Percentiles rank a stretch among this genome's conserved stretches.
phyloP scores from a whole-genome alignment of 1,140 invertebrate genomes.

The Aphidius gifuensis region DNA sequence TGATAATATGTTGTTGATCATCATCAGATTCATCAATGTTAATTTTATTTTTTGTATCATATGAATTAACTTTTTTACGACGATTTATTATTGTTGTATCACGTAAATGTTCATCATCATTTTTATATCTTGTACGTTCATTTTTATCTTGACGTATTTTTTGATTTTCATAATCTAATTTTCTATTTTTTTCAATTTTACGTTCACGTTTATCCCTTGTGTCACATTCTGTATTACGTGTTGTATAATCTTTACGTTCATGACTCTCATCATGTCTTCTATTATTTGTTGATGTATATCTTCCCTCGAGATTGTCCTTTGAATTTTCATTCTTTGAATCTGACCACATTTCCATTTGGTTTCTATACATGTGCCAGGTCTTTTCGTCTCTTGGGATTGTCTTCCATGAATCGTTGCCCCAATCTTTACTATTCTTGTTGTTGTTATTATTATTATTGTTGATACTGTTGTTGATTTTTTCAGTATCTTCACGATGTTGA shows the following conservation, averaged over 20 bases:
- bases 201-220: conserved; percentile 21
- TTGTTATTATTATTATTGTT: conserved; percentile 28
- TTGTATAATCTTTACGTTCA: conserved; percentile 21
- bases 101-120: conserved; percentile 22
- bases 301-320: conserved; percentile 32
- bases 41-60: conserved; percentile 21
- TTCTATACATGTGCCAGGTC: conserved; percentile 55
- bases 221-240: conserved; percentile 23
- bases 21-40: conserved; percentile 46
- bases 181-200: conserved; percentile 22
- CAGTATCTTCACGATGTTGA: conserved; percentile 26
- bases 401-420: conserved; percentile 54
- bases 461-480: conserved; percentile 32
- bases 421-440: conserved; percentile 37
- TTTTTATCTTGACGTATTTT: conserved; percentile 30
- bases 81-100: conserved; percentile 21
- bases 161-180: conserved; percentile 23
- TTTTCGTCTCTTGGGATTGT: conserved; percentile 52
- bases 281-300: conserved; percentile 30
- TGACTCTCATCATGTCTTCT: conserved; percentile 27
- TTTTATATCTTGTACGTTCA: conserved; percentile 14
- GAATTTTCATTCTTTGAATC: conserved; percentile 39
- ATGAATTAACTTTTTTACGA: conserved; percentile 28
- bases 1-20: conserved; percentile 29
- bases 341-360: conserved; percentile 53